Conservation (phyloP, 2,888 invertebrate species). For the Yponomeuta plumbellus region DNA sequence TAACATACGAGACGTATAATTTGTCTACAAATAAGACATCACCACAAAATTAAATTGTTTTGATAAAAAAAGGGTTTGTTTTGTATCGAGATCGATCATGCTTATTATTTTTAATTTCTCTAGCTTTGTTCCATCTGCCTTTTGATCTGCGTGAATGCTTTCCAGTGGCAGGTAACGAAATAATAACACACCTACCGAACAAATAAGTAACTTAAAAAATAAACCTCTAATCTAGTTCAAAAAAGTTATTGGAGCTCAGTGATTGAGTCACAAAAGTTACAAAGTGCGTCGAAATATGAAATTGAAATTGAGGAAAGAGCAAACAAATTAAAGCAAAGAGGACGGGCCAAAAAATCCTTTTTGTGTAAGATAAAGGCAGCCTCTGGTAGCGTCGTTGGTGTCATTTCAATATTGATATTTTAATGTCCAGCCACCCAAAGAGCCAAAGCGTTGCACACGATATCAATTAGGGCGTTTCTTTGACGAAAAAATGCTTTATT, state of each 20-base stretch:
- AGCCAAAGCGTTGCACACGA: constrained; percentile 66
- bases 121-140: constrained; percentile 47
- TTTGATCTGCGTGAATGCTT: constrained; percentile 5
- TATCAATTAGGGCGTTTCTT: constrained; percentile 71
- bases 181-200: too few relatives aligned
- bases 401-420: constrained; percentile 60
- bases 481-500: constrained; percentile 53
- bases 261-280: not conserved
- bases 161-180: constrained; percentile 11
- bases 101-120: constrained; percentile 62
- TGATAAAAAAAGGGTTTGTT: constrained; percentile 51
- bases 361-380: constrained; percentile 42
- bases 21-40: constrained; percentile 59
- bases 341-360: constrained; percentile 22
- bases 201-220: not conserved
- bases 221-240: not conserved
- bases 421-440: constrained; percentile 65
- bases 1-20: constrained; percentile 47
- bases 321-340: not conserved
- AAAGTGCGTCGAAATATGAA: not conserved
- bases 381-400: constrained; percentile 41
- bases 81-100: constrained; percentile 51
- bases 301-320: not conserved
- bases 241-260: not conserved
- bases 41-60: constrained; percentile 48